Conservation (phyloP, 2,888 invertebrate genomes). For the Aleiodes testaceus region DNA sequence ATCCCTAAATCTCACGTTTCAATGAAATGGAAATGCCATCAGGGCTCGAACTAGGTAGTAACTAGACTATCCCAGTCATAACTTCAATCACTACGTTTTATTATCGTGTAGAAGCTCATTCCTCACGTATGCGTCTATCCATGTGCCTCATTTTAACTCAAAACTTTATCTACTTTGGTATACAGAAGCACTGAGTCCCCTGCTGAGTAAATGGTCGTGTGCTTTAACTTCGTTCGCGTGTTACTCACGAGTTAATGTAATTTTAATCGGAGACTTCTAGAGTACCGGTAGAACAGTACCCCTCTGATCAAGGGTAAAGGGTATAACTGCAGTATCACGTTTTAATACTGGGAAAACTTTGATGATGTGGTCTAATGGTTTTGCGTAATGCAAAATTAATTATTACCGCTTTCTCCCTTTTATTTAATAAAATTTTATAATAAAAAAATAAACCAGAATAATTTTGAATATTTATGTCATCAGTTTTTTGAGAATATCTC, state of each 20-base stretch:
- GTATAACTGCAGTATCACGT: slow-evolving; percentile 1
- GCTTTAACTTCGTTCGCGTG: slow-evolving; percentile 49
- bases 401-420: not conserved
- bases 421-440: no score
- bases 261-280: slow-evolving; percentile 48
- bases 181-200: slow-evolving; percentile 9
- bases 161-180: slow-evolving; percentile 8
- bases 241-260: slow-evolving; percentile 48
- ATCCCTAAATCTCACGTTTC: no score
- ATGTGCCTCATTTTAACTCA: slow-evolving; percentile 27
- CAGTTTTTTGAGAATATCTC: no score
- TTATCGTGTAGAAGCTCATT: slow-evolving; percentile 3
- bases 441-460: no score
- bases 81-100: slow-evolving; percentile 2
- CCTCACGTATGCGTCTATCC: not conserved
- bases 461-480: no score
- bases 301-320: slow-evolving; percentile 21
- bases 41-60: no score
- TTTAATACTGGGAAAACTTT: not conserved
- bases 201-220: slow-evolving; percentile 27
- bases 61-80: not conserved
- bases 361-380: not conserved
- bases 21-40: no score
- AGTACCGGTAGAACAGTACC: not conserved
- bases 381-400: not conserved